Evolutionary conservation across 2,113 vertebrate species (phyloP).

Genomic region (Aythya baeri): DNA sequence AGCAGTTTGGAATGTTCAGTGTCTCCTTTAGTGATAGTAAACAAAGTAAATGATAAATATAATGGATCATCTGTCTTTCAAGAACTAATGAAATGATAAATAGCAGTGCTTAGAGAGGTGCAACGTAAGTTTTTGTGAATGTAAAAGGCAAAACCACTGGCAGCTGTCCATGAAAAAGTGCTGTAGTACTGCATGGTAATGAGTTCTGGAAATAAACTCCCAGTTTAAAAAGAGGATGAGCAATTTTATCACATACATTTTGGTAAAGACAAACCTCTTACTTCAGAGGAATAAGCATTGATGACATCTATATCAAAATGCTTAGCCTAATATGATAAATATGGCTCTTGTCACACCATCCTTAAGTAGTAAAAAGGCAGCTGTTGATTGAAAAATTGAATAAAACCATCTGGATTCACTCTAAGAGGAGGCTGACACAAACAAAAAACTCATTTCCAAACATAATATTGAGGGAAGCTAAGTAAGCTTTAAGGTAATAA

Average conservation of each 20-base stretch:
- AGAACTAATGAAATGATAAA: background rate
- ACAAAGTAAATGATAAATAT: background rate
- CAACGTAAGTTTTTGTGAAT: accelerated
- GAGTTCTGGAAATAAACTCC: background rate
- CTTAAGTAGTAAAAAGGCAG: background rate
- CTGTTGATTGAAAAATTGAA: background rate
- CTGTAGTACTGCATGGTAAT: background rate
- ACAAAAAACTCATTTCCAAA: background rate
- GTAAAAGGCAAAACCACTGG: background rate
- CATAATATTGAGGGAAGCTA: background rate
- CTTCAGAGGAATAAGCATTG: background rate
- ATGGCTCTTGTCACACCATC: background rate
- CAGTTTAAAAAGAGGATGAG: background rate
- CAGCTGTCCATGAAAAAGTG: background rate
- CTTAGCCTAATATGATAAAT: background rate
- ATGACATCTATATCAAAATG: background rate
- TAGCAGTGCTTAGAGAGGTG: background rate
- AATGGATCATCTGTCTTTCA: background rate
- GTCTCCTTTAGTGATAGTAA: background rate
- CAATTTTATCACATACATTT: background rate
- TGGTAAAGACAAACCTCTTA: background rate
- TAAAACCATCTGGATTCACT: background rate
- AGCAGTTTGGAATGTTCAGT: background rate
- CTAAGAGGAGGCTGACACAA: background rate
- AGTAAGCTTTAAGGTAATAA: background rate